Percentiles rank a stretch among this genome's conserved stretches.
These are phyloP conservation scores for Rotaria magnacalcarata DNA, from an alignment of 2,888 invertebrate species.

Conservation along the genomic window DNA sequence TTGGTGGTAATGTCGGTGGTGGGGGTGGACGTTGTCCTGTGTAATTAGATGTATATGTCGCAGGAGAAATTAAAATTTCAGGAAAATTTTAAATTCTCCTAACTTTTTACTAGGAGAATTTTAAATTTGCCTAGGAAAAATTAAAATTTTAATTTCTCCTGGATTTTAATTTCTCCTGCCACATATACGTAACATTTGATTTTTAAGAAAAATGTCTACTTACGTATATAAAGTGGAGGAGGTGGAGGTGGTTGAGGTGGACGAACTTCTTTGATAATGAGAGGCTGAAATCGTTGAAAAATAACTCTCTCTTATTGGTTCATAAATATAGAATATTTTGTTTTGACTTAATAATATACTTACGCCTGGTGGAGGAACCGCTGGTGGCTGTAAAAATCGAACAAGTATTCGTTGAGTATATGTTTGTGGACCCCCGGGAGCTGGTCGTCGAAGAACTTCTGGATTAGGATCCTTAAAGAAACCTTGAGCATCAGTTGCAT, in stretches of 20 bases:
- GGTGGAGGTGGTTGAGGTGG: conserved; percentile 34
- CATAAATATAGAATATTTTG: no score
- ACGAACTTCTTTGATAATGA: conserved; percentile 25
- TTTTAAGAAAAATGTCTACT: background rate
- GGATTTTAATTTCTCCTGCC: no score
- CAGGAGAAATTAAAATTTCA: no score
- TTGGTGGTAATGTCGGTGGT: conserved; percentile 38
- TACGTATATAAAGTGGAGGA: conserved; percentile 26
- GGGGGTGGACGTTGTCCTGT: conserved; percentile 41
- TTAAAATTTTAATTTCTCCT: no score
- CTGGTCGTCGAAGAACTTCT: background rate
- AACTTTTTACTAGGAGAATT: no score
- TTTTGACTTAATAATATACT: background rate
- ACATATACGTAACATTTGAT: background rate
- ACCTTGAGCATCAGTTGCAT: background rate
- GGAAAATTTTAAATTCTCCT: no score
- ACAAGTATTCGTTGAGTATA: background rate
- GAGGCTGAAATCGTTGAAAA: background rate
- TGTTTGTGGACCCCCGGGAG: background rate
- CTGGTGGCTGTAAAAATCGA: background rate
- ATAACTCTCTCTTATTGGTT: no score
- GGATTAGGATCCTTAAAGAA: conserved; percentile 8
- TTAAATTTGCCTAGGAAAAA: no score
- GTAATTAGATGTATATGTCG: background rate
- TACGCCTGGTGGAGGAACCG: background rate